Evolutionary conservation across 1,140 invertebrate genomes (phyloP).

Genomic region (Brachionus paranguensis): DNA sequence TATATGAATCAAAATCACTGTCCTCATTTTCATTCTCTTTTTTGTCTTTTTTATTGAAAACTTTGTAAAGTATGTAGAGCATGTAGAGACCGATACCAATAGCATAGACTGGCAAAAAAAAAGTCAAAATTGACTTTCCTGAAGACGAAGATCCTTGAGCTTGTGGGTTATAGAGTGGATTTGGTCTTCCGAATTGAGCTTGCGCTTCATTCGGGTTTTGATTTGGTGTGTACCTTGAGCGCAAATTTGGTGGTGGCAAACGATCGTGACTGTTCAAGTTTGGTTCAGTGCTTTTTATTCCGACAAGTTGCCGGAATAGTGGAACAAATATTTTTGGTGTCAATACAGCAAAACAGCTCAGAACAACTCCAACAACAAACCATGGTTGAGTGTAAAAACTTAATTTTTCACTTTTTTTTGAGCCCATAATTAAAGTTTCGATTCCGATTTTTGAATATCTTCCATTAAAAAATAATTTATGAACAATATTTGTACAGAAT

Average conservation of each 20-base stretch:
- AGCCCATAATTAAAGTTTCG: neutral
- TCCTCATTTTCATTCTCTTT: constrained; percentile 13
- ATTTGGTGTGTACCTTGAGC: neutral
- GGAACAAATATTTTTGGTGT: constrained; percentile 40
- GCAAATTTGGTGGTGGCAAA: neutral
- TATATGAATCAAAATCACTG: neutral
- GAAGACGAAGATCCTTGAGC: neutral
- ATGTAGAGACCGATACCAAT: constrained; percentile 39
- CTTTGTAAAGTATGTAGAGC: constrained; percentile 35
- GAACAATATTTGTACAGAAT: neutral
- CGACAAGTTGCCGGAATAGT: neutral
- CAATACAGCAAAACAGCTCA: constrained; percentile 26
- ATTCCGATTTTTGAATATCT: neutral
- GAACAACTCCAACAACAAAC: neutral
- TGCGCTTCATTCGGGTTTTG: neutral
- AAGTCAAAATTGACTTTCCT: constrained; percentile 24
- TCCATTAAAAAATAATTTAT: neutral
- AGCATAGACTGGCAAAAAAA: constrained; percentile 34
- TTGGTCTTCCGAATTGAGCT: neutral
- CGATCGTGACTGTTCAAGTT: neutral
- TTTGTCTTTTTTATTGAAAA: constrained; percentile 34
- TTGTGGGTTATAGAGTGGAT: neutral
- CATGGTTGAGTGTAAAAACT: constrained; percentile 25
- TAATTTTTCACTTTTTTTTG: neutral
- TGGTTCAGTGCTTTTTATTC: neutral